A percentile compares a stretch with the other conserved stretches of the same genome.
Evolutionary conservation across 2,797 vertebrate species (phyloP).

Genomic region (Fringilla coelebs): DNA sequence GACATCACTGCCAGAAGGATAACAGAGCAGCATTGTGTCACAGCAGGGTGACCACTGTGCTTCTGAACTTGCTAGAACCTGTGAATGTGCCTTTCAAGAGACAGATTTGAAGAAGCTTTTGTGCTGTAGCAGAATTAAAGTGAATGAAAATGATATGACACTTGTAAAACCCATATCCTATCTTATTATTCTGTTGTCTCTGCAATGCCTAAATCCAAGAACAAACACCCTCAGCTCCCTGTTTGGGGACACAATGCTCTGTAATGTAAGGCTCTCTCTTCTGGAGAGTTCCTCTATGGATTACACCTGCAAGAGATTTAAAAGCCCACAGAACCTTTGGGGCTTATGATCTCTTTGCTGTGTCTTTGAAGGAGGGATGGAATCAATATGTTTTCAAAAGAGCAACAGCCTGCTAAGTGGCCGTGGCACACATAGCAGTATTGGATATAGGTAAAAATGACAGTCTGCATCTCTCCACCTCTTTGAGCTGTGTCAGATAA

Average conservation of each 20-base stretch:
- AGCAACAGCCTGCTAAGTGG: neutral
- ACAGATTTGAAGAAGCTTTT: neutral
- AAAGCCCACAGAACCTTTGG: neutral
- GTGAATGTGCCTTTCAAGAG: neutral
- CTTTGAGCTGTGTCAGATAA: neutral
- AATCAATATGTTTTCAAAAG: neutral
- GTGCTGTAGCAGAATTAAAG: neutral
- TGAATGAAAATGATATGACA: neutral
- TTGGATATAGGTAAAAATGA: neutral
- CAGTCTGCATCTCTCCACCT: neutral
- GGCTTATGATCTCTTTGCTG: neutral
- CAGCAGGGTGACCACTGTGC: accelerated
- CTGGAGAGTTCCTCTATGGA: neutral
- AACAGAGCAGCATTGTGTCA: neutral
- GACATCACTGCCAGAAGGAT: neutral
- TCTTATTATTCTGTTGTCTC: neutral
- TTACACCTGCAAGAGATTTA: neutral
- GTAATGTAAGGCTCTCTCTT: neutral
- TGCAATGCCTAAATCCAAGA: neutral
- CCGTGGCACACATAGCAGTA: neutral
- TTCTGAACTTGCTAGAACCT: neutral
- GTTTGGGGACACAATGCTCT: neutral
- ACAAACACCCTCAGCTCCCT: neutral
- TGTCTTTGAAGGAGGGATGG: neutral
- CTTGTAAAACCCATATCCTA: neutral